Base-by-base conservation (phyloP, 2,113 vertebrate genomes). In the Microcebus murinus region DNA sequence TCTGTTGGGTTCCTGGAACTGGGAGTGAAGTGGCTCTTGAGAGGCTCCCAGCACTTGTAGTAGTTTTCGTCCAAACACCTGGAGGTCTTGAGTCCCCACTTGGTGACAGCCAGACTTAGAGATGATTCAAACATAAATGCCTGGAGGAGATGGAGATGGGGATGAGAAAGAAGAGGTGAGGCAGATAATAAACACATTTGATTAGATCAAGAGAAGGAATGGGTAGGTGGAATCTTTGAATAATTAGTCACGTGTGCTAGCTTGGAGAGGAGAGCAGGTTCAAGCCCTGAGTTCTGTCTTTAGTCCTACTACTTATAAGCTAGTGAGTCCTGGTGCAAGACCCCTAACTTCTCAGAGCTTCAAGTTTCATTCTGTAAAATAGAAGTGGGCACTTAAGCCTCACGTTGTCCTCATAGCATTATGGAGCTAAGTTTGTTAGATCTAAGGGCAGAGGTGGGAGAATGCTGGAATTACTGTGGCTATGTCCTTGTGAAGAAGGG, bases 41-140 rank as follows among this genome's bases (percentile, higher is more conserved):
- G 98, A 55, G 98, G 68, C 93, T 99, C 99, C 99, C 99, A 99
- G 97, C 99, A 99, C 91, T 99, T 98, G 98, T 99, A 99, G 98
- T 99, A 99, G 97, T 95, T 99, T 98, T 99, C 99, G 96, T 99
- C 99, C 70, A 99, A 98, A 95, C 98, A 97, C 10, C 98, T 98
- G 94, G 99, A 99, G 4, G 99, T 99, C 95, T 99, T 98, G 59
- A 99, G 98, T 29, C 99, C 99, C 99, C 99, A 99, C 42, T 99
- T 99, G 65, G 99, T 99, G 96, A 99, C 98, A 0, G 99, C 99
- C 98, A 99, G 98, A 77, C 99, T 99, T 97, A 99, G 98, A 85
- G 99, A 99, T 0, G 99, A 99, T 98, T 99, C 99, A 1, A 99
- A 99, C 99, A 99, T 99, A 98, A 99, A 99, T 57, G 99, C 99